Percentiles rank a stretch among this genome's conserved stretches.
phyloP scores from a whole-genome alignment of 1,140 invertebrate genomes.

The Drosophila simulans region DNA sequence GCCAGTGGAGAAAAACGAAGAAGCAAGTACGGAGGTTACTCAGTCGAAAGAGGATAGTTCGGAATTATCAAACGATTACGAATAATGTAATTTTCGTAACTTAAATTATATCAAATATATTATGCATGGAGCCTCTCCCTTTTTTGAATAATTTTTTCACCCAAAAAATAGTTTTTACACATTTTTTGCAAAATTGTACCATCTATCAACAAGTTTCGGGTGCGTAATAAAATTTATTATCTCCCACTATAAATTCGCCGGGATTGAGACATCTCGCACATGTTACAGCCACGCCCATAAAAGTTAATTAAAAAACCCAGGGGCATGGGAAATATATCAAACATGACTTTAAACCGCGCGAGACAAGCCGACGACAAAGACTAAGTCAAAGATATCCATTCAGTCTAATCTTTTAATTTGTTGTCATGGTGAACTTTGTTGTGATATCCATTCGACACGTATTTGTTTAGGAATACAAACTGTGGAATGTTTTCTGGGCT shows the following conservation, averaged over 20 bases:
- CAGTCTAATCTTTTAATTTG: slow-evolving; percentile 18
- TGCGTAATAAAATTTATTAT: slow-evolving; percentile 23
- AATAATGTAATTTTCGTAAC: neutral
- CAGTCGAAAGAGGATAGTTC: neutral
- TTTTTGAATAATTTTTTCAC: neutral
- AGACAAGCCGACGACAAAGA: slow-evolving; percentile 17
- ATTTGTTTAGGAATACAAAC: slow-evolving; percentile 6
- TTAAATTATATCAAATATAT: neutral
- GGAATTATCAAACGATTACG: neutral
- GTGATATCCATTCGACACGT: slow-evolving; percentile 1
- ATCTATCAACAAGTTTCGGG: slow-evolving; percentile 2
- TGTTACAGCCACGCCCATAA: slow-evolving; percentile 18
- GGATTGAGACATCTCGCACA: slow-evolving; percentile 35
- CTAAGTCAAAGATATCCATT: slow-evolving; percentile 22
- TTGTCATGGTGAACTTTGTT: neutral
- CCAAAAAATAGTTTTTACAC: neutral
- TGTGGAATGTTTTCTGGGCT: slow-evolving; percentile 2
- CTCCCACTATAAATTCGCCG: slow-evolving; percentile 14
- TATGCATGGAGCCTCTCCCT: too few relatives aligned
- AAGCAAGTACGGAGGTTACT: neutral
- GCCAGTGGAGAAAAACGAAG: neutral
- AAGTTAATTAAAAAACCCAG: slow-evolving; percentile 26
- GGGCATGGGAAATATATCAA: slow-evolving; percentile 29
- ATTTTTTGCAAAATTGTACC: neutral
- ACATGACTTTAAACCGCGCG: neutral